Base-by-base conservation (phyloP, 2,888 invertebrate species). In the Hypsopygia costalis region DNA sequence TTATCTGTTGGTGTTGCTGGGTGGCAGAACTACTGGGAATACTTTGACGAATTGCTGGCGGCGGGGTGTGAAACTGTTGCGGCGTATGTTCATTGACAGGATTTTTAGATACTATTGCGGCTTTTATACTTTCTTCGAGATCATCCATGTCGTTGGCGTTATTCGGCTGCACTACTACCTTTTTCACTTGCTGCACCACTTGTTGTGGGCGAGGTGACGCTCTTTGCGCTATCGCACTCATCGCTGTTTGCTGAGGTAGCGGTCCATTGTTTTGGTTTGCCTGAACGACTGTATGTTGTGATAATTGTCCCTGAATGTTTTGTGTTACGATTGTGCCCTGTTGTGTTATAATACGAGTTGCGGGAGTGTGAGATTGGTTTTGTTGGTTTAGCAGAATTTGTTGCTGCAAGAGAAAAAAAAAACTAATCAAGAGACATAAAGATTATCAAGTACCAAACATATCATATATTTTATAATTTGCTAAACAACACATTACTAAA, bases 61-160 rank as follows among this genome's bases (percentile, higher is more conserved):
- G 68, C 5, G 72, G 67, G 0, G 76, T 62, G 43, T 77, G 75
- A 49, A 69, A 81, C 40, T 80, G 81, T 41, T 73, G 80, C 0
- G 75, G 65, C 5, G 57, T 53, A 33, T 53, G 64, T 6, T 83
- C 82, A 11, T 51, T 69, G 1, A 77, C 72, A 0, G 77, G 68
- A 47, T 77, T 76, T 46, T 87, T 88, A 30, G 77, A 78, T 9
- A 90, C 69, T 47, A 89, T 87, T 1, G 90, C 90, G 2, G 90
- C 90, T 6, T 88, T 85, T 44, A 90, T 90, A 49, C 90, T 90
- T 29, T 90, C 89, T 56, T 90, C 90, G 20, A 90, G 70, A 58
- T 90, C 90, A 43, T 88, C 90, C 81, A 89, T 81, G 41, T 88
- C 89, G 40, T 73, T 83, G 0, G 88, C 81, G 44, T 83, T 85